Base-by-base conservation (phyloP, 2,888 invertebrate genomes). In the Pycnomerus fuliginosus region DNA sequence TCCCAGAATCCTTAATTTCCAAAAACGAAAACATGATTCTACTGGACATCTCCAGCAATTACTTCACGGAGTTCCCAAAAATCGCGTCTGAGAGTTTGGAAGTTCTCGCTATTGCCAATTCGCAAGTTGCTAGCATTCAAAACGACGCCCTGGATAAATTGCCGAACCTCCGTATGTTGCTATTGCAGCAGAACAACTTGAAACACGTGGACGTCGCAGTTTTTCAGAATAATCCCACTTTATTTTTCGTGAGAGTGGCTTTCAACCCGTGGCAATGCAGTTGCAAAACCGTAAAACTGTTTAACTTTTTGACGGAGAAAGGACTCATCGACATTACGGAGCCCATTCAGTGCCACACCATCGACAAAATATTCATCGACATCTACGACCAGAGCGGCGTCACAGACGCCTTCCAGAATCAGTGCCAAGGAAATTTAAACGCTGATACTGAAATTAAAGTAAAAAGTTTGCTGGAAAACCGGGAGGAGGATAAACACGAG, bases 131-230 rank as follows among this genome's bases (percentile, higher is more conserved):
- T 4, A 42, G 42, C 16, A 56, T 70, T 27, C 47, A 55, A n/a
- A 43, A 38, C 10, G 58, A 64, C 12, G 47, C 58, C 16, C 48
- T 72, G 8, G 50, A 50, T 13, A 41, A 57, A 25, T 40, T 71
- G 20, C 68, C 70, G 1, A 68, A 64, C 34, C 50, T 72, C 25
- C 53, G 57, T 43, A 31, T 62, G 14, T 47, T 72, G 8, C 53
- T 68, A 11, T 41, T 72, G 33, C 60, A 65, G 30, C 58, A 63
- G 24, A 72, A 72, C 50, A 67, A 67, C 39, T 54, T 72, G n/a
- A 53, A 61, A 8, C 47, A 48, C 5, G 48, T 70, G 8, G 48
- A 59, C n/a, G 51, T 56, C 3, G 51, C 50, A 10, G 54, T 64
- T 13, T 69, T 69, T 41, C 30, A 58, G 8, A 36, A 39, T 2